phyloP scores from a whole-genome alignment of 2,113 vertebrate genomes.

The Ceyx melanurus region DNA sequence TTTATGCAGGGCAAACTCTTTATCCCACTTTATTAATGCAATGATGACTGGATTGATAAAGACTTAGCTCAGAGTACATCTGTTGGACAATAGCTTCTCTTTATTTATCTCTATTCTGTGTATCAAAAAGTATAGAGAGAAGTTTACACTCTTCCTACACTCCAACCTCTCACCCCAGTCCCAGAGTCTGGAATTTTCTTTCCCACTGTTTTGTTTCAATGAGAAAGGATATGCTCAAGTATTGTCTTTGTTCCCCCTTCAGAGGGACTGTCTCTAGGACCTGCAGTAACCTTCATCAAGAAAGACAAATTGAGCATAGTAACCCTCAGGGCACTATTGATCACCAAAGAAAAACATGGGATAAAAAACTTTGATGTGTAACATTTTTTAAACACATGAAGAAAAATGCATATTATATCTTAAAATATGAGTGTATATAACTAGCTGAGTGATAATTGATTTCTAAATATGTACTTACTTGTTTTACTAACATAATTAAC shows the following conservation, averaged over 20 bases:
- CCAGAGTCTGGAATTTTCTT: conserved; percentile 34
- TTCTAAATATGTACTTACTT: neutral
- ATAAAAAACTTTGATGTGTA: neutral
- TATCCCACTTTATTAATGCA: conserved; percentile 27
- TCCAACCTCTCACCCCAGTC: conserved; percentile 26
- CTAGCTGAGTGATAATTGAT: neutral
- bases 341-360: neutral
- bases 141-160: conserved; percentile 36
- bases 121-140: conserved; percentile 21
- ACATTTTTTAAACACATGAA: neutral
- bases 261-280: conserved; percentile 13
- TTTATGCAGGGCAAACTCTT: conserved; percentile 28
- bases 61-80: neutral
- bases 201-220: conserved; percentile 44
- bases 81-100: conserved; percentile 39
- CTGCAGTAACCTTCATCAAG: conserved; percentile 5
- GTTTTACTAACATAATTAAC: neutral
- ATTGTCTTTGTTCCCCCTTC: conserved; percentile 48
- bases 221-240: conserved; percentile 29
- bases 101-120: conserved; percentile 14
- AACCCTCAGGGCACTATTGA: neutral
- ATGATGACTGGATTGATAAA: conserved; percentile 9
- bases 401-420: neutral
- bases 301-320: neutral
- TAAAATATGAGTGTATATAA: neutral